phyloP scores from a whole-genome alignment of 2,888 invertebrate genomes.

The Abscondita cerata region DNA sequence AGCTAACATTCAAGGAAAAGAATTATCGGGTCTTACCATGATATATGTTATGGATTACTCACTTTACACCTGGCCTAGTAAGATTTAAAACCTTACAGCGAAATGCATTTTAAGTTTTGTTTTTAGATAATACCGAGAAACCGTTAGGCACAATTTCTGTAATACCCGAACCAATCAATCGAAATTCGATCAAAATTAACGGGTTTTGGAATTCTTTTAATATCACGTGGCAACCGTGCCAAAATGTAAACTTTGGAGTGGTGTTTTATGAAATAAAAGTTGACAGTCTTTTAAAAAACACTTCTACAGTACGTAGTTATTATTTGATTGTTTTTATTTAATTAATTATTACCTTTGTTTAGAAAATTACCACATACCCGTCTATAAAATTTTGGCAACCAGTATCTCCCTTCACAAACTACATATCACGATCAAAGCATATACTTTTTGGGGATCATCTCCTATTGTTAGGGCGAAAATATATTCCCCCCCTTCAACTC shows the following conservation, averaged over 20 bases:
- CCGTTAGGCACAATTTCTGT: slow-evolving; percentile 63
- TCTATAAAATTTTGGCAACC: slow-evolving; percentile 62
- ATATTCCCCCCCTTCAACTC: slow-evolving; percentile 81
- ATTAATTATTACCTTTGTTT: slow-evolving; percentile 40
- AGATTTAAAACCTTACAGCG: neutral
- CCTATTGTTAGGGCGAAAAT: slow-evolving; percentile 67
- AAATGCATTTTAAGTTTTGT: neutral
- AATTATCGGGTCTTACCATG: slow-evolving; percentile 70
- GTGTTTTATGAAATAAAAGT: slow-evolving; percentile 85
- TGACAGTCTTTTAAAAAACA: slow-evolving; percentile 65
- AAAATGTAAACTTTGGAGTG: slow-evolving; percentile 78
- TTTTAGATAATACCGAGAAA: slow-evolving; percentile 34
- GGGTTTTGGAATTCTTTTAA: slow-evolving; percentile 85
- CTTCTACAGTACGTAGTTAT: slow-evolving; percentile 59
- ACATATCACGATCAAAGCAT: slow-evolving; percentile 78
- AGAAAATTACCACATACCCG: slow-evolving; percentile 64
- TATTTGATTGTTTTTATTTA: slow-evolving; percentile 15
- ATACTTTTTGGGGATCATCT: slow-evolving; percentile 85
- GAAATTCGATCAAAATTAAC: slow-evolving; percentile 69
- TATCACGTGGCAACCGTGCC: slow-evolving; percentile 81
- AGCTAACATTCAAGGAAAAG: slow-evolving; percentile 69
- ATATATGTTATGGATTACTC: slow-evolving; percentile 77
- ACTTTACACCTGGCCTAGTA: slow-evolving; percentile 67
- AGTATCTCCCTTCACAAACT: slow-evolving; percentile 74
- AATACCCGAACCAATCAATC: slow-evolving; percentile 75